Conservation (phyloP, 2,888 invertebrate genomes). For the Steinernema scapterisci region DNA sequence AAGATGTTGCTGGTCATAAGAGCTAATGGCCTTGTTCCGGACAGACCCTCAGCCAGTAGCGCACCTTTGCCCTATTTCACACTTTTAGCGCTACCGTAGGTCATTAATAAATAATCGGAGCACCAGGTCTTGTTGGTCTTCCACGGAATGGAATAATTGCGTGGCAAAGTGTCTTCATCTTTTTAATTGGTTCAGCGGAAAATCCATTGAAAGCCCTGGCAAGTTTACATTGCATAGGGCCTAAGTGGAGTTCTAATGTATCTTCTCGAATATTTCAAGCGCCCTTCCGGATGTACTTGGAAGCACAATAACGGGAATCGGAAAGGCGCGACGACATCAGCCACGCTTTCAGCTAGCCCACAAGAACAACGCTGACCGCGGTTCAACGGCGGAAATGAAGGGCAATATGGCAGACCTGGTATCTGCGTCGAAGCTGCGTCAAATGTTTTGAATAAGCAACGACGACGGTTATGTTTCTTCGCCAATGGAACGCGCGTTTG, state of each 20-base stretch:
- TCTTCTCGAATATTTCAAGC: not conserved
- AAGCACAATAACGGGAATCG: not conserved
- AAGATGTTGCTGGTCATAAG: slow-evolving; percentile 25
- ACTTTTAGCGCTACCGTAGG: slow-evolving; percentile 26
- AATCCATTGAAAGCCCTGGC: not conserved
- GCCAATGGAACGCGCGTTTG: no score
- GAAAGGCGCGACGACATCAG: no score
- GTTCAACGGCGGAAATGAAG: no score
- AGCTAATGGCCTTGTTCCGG: slow-evolving; percentile 33
- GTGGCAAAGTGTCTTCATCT: slow-evolving; percentile 29
- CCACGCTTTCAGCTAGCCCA: no score
- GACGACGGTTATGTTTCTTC: no score
- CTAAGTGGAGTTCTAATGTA: not conserved
- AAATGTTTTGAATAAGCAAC: no score
- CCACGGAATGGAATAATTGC: slow-evolving; percentile 28
- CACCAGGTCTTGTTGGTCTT: slow-evolving; percentile 23
- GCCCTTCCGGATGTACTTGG: slow-evolving; percentile 14
- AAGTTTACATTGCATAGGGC: not conserved
- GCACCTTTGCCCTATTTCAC: slow-evolving; percentile 24
- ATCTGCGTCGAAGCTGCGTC: no score
- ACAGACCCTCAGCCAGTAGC: not conserved
- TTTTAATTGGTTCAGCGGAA: slow-evolving; percentile 19
- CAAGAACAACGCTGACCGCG: no score
- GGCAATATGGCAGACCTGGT: no score
- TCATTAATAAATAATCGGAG: slow-evolving; percentile 27